phyloP scores from a whole-genome alignment of 1,140 invertebrate species.

The Antheraea mylitta region DNA sequence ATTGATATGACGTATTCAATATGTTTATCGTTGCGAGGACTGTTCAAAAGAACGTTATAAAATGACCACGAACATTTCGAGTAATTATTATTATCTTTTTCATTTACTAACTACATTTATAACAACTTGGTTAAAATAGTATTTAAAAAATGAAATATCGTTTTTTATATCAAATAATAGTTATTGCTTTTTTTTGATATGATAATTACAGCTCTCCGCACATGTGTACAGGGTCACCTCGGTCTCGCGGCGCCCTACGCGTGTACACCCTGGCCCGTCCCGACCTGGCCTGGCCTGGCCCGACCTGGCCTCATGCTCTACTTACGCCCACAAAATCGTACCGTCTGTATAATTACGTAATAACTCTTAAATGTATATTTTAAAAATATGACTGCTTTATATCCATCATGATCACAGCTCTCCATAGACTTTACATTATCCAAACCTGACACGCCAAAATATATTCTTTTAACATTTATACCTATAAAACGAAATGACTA shows the following conservation, averaged over 20 bases:
- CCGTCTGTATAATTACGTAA: conserved; percentile 56
- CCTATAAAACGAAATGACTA: conserved; percentile 77
- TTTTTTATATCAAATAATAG: conserved; percentile 72
- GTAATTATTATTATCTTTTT: conserved; percentile 51
- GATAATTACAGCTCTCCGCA: conserved; percentile 58
- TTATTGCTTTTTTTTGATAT: conserved; percentile 76
- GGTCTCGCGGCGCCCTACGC: too few relatives aligned
- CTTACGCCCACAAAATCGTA: conserved; percentile 31
- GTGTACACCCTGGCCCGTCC: too few relatives aligned
- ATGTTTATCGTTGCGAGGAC: conserved; percentile 56
- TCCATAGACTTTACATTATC: conserved; percentile 74
- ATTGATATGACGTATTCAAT: conserved; percentile 70
- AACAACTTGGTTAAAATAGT: conserved; percentile 75
- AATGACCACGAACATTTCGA: conserved; percentile 70
- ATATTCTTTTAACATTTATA: conserved; percentile 73
- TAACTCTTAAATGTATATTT: conserved; percentile 73
- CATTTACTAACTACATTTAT: conserved; percentile 76
- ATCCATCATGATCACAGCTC: conserved; percentile 76
- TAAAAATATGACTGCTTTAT: conserved; percentile 78
- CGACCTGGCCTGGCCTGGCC: background rate
- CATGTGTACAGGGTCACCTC: background rate
- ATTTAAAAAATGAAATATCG: conserved; percentile 67
- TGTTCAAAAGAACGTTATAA: conserved; percentile 75
- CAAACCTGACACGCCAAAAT: conserved; percentile 72
- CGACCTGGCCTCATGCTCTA: conserved; percentile 7